Evolutionary conservation across 2,113 vertebrate species (phyloP).

Genomic region (Toxotes jaculatrix): DNA sequence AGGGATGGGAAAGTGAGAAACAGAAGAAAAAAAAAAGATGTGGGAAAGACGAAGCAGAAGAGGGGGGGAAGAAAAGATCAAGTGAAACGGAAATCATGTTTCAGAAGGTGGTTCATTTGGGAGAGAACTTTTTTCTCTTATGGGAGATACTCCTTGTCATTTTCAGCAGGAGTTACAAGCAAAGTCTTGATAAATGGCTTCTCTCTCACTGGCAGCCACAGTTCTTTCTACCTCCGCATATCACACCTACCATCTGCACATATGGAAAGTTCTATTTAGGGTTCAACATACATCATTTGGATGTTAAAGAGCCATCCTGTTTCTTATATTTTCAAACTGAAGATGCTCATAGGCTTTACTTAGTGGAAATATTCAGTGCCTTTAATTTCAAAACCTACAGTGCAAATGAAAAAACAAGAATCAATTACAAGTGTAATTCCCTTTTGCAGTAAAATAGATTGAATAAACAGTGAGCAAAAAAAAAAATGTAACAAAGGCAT

Average conservation of each 20-base stretch:
- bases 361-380: background rate
- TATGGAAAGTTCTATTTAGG: conserved; percentile 2
- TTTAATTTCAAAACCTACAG: background rate
- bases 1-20: background rate
- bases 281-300: background rate
- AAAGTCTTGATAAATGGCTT: background rate
- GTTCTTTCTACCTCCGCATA: background rate
- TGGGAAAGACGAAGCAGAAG: background rate
- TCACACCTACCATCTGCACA: conserved; percentile 13
- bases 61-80: background rate
- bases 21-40: conserved; percentile 7
- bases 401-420: background rate
- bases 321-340: background rate
- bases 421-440: background rate
- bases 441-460: background rate
- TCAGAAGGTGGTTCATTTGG: conserved; percentile 9
- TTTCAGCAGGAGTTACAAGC: background rate
- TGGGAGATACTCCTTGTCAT: conserved; percentile 18
- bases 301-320: background rate
- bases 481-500: background rate
- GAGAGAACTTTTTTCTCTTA: background rate
- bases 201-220: background rate
- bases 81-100: background rate
- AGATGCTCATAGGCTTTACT: background rate
- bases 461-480: conserved; percentile 1